Conservation (phyloP, 2,888 invertebrate species). For the Yponomeuta plumbellus region DNA sequence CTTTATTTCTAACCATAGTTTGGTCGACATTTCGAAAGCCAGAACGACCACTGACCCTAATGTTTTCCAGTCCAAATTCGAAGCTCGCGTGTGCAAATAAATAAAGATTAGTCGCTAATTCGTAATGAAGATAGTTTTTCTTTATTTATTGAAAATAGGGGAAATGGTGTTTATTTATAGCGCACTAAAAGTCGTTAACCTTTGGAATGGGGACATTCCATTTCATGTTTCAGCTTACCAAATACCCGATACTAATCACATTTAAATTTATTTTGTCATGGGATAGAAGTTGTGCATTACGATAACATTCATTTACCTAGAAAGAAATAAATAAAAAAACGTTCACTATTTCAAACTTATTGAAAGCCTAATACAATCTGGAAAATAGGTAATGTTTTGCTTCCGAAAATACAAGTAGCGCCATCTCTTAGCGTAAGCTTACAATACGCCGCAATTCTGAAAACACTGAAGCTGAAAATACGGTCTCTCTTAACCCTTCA, state of each 20-base stretch:
- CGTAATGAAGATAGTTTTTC: background rate
- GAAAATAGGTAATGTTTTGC: too few species aligned
- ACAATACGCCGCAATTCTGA: background rate
- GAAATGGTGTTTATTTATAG: background rate
- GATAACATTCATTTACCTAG: too few species aligned
- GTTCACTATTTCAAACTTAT: too few species aligned
- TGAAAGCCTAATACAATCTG: too few species aligned
- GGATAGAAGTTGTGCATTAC: too few species aligned
- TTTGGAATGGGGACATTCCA: background rate
- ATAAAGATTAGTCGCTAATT: constrained; percentile 13
- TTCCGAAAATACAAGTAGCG: background rate
- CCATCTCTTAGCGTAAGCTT: background rate
- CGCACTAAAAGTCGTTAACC: background rate
- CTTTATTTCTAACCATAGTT: background rate
- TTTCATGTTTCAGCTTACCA: background rate
- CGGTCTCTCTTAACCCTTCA: background rate
- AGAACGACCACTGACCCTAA: background rate
- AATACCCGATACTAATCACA: too few species aligned
- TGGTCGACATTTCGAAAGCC: background rate
- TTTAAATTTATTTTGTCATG: too few species aligned
- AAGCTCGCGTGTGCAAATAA: constrained; percentile 2
- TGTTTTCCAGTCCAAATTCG: constrained; percentile 13
- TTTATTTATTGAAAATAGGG: background rate
- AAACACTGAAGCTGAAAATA: background rate
- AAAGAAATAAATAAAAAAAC: too few species aligned